Percentiles rank a stretch among this genome's conserved stretches.
These are phyloP conservation scores for Mamestra brassicae DNA, from an alignment of 2,888 invertebrate genomes.

Conservation along the genomic window DNA sequence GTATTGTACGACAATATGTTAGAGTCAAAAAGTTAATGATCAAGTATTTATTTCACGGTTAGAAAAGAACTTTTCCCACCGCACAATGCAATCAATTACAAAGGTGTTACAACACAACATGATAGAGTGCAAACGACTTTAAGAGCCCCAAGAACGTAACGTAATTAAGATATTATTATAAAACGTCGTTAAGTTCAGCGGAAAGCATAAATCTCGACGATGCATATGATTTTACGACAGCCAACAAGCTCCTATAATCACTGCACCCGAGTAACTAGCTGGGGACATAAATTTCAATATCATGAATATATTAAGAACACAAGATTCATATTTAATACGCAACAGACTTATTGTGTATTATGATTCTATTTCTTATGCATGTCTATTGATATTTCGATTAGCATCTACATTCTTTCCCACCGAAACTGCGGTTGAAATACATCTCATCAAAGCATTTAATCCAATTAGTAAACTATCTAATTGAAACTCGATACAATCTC, in stretches of 20 bases:
- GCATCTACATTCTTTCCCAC: slow-evolving; percentile 58
- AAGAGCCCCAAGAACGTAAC: slow-evolving; percentile 53
- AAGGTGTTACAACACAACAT: slow-evolving; percentile 44
- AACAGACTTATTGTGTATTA: slow-evolving; percentile 44
- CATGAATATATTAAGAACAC: slow-evolving; percentile 58
- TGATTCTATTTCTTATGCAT: slow-evolving; percentile 41
- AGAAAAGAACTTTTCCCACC: slow-evolving; percentile 40
- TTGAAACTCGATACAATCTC: slow-evolving; percentile 68
- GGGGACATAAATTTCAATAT: slow-evolving; percentile 61
- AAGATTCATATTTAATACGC: slow-evolving; percentile 50
- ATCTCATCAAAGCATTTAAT: slow-evolving; percentile 56
- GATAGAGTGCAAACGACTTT: slow-evolving; percentile 17
- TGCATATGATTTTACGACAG: slow-evolving; percentile 70
- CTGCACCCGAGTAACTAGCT: slow-evolving; percentile 61
- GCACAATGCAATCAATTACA: slow-evolving; percentile 28
- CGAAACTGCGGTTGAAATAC: slow-evolving; percentile 45
- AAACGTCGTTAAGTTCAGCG: slow-evolving; percentile 75
- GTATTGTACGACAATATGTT: slow-evolving; percentile 9
- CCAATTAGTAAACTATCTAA: slow-evolving; percentile 66
- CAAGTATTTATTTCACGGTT: slow-evolving; percentile 8
- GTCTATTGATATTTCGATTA: slow-evolving; percentile 49
- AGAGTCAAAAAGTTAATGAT: slow-evolving; percentile 31
- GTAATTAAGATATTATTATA: slow-evolving; percentile 75
- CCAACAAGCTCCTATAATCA: slow-evolving; percentile 61
- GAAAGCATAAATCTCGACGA: slow-evolving; percentile 78